Conservation (phyloP, 2,113 vertebrate species). For the Ctenomys sociabilis region DNA sequence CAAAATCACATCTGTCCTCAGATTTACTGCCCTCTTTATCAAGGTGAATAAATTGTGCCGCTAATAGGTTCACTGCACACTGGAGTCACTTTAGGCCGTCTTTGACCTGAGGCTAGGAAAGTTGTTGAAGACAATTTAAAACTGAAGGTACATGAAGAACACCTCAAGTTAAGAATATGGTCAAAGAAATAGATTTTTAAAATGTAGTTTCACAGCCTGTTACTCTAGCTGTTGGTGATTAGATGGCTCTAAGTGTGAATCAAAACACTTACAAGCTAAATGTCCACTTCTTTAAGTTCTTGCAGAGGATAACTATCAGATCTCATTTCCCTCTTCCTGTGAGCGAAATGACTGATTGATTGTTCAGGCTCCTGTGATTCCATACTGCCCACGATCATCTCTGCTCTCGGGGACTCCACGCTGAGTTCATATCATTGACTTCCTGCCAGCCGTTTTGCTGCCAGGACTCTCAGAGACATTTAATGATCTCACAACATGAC, state of each 20-base stretch:
- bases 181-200: constrained; percentile 73
- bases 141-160: constrained; percentile 5
- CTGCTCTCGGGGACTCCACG: constrained; percentile 70
- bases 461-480: constrained; percentile 91
- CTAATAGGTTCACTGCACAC: constrained; percentile 18
- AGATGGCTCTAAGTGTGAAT: constrained; percentile 71
- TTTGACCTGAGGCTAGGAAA: constrained; percentile 21
- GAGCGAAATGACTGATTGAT: constrained; percentile 86
- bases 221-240: constrained; percentile 63
- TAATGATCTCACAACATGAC: constrained; percentile 92
- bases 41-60: constrained; percentile 27
- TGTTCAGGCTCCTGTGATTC: constrained; percentile 82
- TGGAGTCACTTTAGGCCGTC: constrained; percentile 39
- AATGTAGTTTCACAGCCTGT: constrained; percentile 57
- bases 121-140: constrained; percentile 61
- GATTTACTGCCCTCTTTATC: constrained; percentile 56
- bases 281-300: constrained; percentile 60
- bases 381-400: constrained; percentile 81
- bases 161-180: constrained; percentile 52
- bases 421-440: constrained; percentile 89
- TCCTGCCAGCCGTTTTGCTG: constrained; percentile 91
- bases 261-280: constrained; percentile 80
- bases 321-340: constrained; percentile 81
- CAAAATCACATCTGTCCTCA: not conserved
- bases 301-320: constrained; percentile 74